Evolutionary conservation across 2,888 invertebrate species (phyloP).

Genomic region (Cheilosia variabilis): DNA sequence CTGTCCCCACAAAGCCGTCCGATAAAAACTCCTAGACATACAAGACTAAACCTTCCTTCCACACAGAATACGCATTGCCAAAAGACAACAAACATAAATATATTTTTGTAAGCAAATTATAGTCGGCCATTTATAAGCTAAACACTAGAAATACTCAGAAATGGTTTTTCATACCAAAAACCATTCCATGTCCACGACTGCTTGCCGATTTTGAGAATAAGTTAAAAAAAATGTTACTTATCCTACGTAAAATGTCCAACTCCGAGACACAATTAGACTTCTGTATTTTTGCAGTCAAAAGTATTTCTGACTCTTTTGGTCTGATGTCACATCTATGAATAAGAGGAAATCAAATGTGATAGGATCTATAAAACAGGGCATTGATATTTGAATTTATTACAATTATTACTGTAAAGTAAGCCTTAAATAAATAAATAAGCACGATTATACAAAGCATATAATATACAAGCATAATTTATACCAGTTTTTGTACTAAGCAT

Average conservation of each 20-base stretch:
- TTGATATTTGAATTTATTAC: not conserved
- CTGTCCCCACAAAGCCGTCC: conserved; percentile 46
- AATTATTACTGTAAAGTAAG: conserved; percentile 14
- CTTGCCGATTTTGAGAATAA: conserved; percentile 33
- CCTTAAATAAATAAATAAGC: not conserved
- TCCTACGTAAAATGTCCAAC: not conserved
- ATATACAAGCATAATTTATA: conserved; percentile 13
- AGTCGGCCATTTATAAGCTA: not conserved
- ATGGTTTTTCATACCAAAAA: not conserved
- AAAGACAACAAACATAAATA: conserved; percentile 23
- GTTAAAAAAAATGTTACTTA: not conserved
- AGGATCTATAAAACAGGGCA: not conserved
- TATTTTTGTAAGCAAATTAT: conserved; percentile 10
- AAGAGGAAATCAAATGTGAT: not conserved
- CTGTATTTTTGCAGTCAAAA: conserved; percentile 6
- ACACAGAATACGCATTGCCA: conserved; percentile 41
- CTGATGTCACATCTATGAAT: not conserved
- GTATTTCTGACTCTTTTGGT: conserved; percentile 11
- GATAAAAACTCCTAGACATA: conserved; percentile 34
- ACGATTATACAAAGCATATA: conserved; percentile 10
- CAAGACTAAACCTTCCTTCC: conserved; percentile 46
- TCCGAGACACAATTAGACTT: not conserved
- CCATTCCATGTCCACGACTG: conserved; percentile 41
- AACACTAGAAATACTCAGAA: not conserved
- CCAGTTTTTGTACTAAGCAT: conserved; percentile 14